Conservation (phyloP, 1,140 invertebrate genomes). For the Drosophila tani region DNA sequence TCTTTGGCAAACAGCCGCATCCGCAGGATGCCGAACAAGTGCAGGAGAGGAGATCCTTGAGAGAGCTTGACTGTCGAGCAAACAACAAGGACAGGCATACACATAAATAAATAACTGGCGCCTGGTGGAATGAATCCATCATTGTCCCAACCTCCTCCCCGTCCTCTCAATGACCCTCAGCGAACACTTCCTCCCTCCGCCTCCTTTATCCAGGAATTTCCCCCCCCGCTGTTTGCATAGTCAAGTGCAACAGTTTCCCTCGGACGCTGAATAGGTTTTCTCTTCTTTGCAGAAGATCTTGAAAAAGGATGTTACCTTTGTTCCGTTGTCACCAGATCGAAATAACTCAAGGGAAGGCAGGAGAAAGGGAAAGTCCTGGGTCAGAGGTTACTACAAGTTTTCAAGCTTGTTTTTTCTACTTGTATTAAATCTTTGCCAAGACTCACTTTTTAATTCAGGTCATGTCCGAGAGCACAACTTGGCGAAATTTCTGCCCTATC, state of each 20-base stretch:
- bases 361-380: slow-evolving; percentile 1
- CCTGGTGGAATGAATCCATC: slow-evolving; percentile 52
- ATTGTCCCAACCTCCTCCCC: not conserved
- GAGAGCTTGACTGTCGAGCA: slow-evolving; percentile 66
- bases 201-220: no score
- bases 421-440: not conserved
- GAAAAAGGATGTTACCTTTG: slow-evolving; percentile 1
- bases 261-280: slow-evolving; percentile 13
- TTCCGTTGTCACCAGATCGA: slow-evolving; percentile 13
- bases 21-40: slow-evolving; percentile 50
- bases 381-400: not conserved
- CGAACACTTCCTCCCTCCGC: not conserved
- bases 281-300: slow-evolving; percentile 24
- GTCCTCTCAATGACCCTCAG: not conserved
- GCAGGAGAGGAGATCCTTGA: slow-evolving; percentile 41
- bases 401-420: not conserved
- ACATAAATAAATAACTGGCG: slow-evolving; percentile 75
- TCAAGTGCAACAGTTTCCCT: slow-evolving; percentile 66
- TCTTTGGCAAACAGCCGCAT: slow-evolving; percentile 62
- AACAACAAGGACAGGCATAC: slow-evolving; percentile 53
- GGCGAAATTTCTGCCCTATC: not conserved
- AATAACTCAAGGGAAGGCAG: not conserved
- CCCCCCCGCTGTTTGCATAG: slow-evolving; percentile 68
- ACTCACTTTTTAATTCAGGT: not conserved
- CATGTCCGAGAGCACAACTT: slow-evolving; percentile 10